Conservation (phyloP, 2,888 invertebrate species). For the Dasysyrphus tricinctus region DNA sequence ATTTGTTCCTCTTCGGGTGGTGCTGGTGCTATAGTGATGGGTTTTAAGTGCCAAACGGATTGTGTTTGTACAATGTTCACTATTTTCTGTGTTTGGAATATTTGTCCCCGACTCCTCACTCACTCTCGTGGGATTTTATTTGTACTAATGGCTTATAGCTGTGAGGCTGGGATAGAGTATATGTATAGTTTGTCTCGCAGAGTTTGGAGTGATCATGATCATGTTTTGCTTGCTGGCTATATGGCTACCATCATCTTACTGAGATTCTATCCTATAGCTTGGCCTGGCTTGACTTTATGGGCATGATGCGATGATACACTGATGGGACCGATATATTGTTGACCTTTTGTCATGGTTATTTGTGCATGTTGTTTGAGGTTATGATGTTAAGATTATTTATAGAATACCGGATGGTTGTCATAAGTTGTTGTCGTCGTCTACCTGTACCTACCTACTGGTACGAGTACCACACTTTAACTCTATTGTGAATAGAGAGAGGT, state of each 20-base stretch:
- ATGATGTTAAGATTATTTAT: constrained; percentile 76
- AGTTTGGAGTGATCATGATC: constrained; percentile 61
- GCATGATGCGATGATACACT: constrained; percentile 3
- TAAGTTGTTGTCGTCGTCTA: constrained; percentile 30
- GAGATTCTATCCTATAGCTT: constrained; percentile 1
- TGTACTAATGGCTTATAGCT: constrained; percentile 45
- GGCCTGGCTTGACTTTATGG: background rate
- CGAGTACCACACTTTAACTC: background rate
- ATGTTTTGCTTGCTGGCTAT: constrained; percentile 46
- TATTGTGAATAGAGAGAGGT: background rate
- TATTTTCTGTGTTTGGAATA: constrained; percentile 66
- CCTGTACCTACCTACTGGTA: constrained; percentile 20
- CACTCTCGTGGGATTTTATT: constrained; percentile 53
- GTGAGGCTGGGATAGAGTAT: constrained; percentile 20
- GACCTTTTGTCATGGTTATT: constrained; percentile 75
- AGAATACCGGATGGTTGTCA: constrained; percentile 70
- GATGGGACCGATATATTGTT: constrained; percentile 66
- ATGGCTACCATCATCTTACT: constrained; percentile 7
- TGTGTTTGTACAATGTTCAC: constrained; percentile 69
- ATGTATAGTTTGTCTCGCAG: constrained; percentile 15
- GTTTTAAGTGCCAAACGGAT: constrained; percentile 72
- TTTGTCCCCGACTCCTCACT: constrained; percentile 51
- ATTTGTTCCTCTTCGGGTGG: constrained; percentile 48
- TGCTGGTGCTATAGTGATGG: constrained; percentile 51
- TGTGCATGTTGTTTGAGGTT: constrained; percentile 76